Evolutionary conservation across 2,113 vertebrate species (phyloP).

Genomic region (Percina caprodes): DNA sequence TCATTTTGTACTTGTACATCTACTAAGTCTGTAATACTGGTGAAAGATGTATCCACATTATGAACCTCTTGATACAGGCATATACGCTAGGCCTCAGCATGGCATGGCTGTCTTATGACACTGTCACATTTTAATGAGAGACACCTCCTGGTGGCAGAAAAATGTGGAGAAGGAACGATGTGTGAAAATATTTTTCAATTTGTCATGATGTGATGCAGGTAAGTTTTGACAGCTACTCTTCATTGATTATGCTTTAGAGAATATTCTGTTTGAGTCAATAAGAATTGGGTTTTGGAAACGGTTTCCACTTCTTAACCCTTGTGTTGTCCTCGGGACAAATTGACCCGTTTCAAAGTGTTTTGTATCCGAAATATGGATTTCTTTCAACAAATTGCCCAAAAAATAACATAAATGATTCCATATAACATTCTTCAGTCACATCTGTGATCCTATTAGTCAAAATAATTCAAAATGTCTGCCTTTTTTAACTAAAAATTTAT

Average conservation of each 20-base stretch:
- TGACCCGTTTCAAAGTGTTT: too few species aligned
- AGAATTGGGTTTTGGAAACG: background rate
- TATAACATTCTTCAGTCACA: too few species aligned
- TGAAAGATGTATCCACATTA: background rate
- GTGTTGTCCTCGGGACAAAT: too few species aligned
- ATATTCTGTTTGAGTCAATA: background rate
- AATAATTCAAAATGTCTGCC: too few species aligned
- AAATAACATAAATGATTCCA: too few species aligned
- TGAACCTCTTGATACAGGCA: background rate
- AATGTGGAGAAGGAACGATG: background rate
- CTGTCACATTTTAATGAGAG: too few species aligned
- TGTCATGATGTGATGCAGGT: background rate
- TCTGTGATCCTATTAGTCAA: too few species aligned
- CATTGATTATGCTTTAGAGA: background rate
- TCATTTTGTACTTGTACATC: background rate
- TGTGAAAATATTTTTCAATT: background rate
- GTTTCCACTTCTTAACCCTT: background rate
- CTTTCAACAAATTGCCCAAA: too few species aligned
- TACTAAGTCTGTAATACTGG: background rate
- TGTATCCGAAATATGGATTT: too few species aligned
- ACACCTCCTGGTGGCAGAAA: background rate
- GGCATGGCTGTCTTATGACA: background rate
- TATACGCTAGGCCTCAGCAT: background rate
- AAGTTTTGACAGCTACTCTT: background rate
- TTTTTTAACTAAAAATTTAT: too few species aligned